A percentile compares a stretch with the other conserved stretches of the same genome.
phyloP scores from a whole-genome alignment of 2,113 vertebrate genomes.

The Empidonax alnorum region DNA sequence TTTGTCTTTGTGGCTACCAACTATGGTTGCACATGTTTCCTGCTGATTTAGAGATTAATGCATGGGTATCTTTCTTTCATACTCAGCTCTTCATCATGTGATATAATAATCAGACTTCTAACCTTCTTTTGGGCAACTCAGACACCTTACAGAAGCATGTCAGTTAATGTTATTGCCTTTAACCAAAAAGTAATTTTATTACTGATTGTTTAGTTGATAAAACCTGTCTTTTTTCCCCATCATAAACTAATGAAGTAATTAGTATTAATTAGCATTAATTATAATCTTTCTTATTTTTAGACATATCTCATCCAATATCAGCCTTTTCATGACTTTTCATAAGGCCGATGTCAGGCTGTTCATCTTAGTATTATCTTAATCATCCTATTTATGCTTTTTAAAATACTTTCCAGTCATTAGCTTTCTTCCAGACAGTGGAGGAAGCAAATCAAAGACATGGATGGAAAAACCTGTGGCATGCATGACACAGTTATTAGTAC shows the following conservation, averaged over 20 bases:
- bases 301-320: background rate
- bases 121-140: background rate
- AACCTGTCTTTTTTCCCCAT: background rate
- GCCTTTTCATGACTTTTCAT: background rate
- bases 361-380: background rate
- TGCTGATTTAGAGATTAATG: background rate
- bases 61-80: background rate
- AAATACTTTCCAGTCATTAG: background rate
- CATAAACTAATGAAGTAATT: background rate
- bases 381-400: background rate
- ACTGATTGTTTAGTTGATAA: background rate
- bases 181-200: background rate
- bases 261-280: background rate
- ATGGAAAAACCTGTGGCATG: background rate
- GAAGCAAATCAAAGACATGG: background rate
- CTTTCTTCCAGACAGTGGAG: background rate
- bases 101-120: background rate
- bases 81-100: background rate
- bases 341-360: background rate
- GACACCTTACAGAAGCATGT: background rate
- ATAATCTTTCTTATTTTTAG: background rate
- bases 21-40: background rate
- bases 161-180: background rate
- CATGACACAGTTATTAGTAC: background rate
- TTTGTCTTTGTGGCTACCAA: background rate